Percentiles rank a stretch among this genome's conserved stretches.
phyloP scores from a whole-genome alignment of 2,888 invertebrate species.

The Drosophila glabriapex region DNA sequence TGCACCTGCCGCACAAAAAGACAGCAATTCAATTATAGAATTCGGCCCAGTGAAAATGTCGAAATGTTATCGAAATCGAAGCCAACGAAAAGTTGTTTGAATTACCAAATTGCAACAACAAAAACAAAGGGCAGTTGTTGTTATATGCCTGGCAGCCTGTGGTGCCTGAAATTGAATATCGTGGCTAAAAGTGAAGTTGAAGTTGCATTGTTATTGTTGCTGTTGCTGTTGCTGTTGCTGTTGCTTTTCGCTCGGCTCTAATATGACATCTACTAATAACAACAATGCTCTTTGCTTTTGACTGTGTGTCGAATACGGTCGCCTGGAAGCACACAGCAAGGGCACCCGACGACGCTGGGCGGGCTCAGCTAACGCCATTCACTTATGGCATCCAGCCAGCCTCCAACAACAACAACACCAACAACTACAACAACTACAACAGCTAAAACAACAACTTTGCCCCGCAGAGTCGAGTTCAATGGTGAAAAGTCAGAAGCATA shows the following conservation, averaged over 20 bases:
- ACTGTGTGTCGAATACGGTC: slow-evolving; percentile 17
- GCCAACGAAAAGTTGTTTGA: slow-evolving; percentile 38
- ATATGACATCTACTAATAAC: slow-evolving; percentile 77
- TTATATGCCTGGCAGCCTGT: slow-evolving; percentile 54
- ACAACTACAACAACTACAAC: not conserved
- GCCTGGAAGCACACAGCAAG: slow-evolving; percentile 47
- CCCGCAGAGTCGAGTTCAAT: slow-evolving; percentile 67
- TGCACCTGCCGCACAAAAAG: slow-evolving; percentile 44
- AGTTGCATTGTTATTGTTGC: slow-evolving; percentile 27
- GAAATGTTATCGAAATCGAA: slow-evolving; percentile 65
- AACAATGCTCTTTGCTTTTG: slow-evolving; percentile 33
- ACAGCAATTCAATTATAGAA: slow-evolving; percentile 71
- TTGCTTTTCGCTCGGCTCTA: slow-evolving; percentile 56
- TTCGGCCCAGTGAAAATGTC: slow-evolving; percentile 48
- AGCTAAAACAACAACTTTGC: slow-evolving; percentile 3
- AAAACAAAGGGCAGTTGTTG: slow-evolving; percentile 34
- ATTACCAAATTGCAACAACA: slow-evolving; percentile 55
- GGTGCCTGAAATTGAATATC: slow-evolving; percentile 72
- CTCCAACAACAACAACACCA: slow-evolving; percentile 1
- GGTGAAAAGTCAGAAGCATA: slow-evolving; percentile 75
- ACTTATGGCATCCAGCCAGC: slow-evolving; percentile 64
- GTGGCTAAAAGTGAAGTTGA: slow-evolving; percentile 67
- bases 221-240: slow-evolving; percentile 44
- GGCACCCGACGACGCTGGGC: slow-evolving; percentile 54
- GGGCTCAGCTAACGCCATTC: slow-evolving; percentile 63